Evolutionary conservation across 2,888 invertebrate species (phyloP).

Genomic region (Oligia fasciuncula): DNA sequence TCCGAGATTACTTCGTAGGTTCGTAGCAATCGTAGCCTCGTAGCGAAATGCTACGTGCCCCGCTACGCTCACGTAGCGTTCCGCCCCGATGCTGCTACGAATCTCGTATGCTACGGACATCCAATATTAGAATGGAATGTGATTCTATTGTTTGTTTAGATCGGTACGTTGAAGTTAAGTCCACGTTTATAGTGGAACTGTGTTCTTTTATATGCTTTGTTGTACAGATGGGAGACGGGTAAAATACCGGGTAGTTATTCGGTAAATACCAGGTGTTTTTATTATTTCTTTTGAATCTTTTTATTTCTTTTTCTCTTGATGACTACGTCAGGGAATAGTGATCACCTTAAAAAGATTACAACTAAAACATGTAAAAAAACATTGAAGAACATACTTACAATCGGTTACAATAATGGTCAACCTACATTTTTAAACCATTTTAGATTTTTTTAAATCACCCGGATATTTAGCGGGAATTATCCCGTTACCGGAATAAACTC

Average conservation of each 20-base stretch:
- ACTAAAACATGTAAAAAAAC: neutral
- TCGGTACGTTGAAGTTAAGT: conserved; percentile 34
- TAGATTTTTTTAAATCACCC: too few relatives aligned
- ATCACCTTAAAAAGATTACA: too few relatives aligned
- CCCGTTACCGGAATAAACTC: neutral
- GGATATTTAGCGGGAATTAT: neutral
- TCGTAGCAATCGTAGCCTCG: conserved; percentile 47
- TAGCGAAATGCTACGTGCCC: conserved; percentile 37
- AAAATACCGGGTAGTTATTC: neutral
- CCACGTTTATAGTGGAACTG: conserved; percentile 35
- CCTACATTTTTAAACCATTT: neutral
- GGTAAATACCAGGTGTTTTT: neutral
- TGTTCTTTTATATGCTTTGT: conserved; percentile 21
- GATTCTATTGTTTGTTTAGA: conserved; percentile 48
- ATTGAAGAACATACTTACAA: neutral
- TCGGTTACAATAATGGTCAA: neutral
- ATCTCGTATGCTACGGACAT: conserved; percentile 58
- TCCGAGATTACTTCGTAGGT: conserved; percentile 23
- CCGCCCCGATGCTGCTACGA: conserved; percentile 54
- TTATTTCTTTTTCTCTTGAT: neutral
- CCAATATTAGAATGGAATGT: conserved; percentile 63
- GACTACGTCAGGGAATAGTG: too few relatives aligned
- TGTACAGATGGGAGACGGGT: conserved; percentile 15
- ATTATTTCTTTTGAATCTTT: neutral
- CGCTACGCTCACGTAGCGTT: conserved; percentile 59